These are phyloP conservation scores for Macquaria australasica DNA, from an alignment of 2,113 vertebrate genomes.

Conservation along the genomic window DNA sequence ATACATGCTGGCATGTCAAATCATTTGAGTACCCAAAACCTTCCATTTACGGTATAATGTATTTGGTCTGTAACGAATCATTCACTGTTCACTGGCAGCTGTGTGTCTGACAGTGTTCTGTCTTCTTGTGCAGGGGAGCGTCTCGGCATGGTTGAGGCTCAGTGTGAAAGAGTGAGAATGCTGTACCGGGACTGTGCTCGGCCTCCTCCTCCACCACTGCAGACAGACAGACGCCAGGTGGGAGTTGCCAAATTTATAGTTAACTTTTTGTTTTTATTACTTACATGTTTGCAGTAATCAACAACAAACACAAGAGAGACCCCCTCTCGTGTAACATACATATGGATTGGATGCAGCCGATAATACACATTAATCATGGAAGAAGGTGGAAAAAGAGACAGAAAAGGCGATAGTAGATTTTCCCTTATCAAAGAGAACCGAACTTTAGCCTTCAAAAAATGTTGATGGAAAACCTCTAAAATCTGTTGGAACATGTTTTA, in stretches of 20 bases:
- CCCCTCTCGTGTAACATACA: neutral
- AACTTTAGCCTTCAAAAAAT: neutral
- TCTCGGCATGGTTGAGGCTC: constrained; percentile 93
- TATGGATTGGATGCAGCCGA: neutral
- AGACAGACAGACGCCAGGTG: constrained; percentile 95
- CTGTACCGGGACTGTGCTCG: constrained; percentile 97
- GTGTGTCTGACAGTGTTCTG: constrained; percentile 18
- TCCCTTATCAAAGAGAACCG: neutral
- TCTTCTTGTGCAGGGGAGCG: constrained; percentile 89
- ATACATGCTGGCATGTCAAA: no score
- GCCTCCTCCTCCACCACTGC: constrained; percentile 94
- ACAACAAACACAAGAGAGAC: neutral
- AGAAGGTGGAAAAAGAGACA: neutral
- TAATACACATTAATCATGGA: neutral
- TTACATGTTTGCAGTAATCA: neutral
- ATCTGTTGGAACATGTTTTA: neutral
- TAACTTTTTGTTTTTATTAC: neutral
- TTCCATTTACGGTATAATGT: neutral
- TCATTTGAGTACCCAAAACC: neutral
- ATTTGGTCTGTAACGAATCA: neutral
- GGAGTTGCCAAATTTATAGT: neutral
- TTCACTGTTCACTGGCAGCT: neutral
- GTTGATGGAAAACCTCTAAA: neutral
- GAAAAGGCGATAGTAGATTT: neutral
- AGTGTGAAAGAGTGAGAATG: constrained; percentile 96